Evolutionary conservation across 2,797 vertebrate genomes (phyloP), one percentile per base, ranked within the genome.

Genomic region (Pogonophryne albipinna): DNA sequence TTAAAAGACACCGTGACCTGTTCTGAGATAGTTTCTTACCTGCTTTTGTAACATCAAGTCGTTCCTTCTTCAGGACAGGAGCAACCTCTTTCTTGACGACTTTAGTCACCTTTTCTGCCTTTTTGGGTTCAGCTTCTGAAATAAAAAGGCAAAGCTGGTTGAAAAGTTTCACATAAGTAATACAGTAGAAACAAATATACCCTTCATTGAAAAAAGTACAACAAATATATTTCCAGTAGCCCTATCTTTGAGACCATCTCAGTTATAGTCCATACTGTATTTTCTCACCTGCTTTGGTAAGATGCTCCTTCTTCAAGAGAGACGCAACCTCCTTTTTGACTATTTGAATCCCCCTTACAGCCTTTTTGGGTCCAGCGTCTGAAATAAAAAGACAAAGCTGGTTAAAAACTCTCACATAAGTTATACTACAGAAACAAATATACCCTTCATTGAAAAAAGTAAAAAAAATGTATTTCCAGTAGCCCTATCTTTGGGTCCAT

Each of bases 261-360:
- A 7, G 19, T 38, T n/a, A 8, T 49, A 23, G 23, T 45, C 47
- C 23, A 23, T 14, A n/a, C 31, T 58, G n/a, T 4, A 20, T 65
- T 50, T 23, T 34, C 87, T 80, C 62, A 92, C 90, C 89, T 79
- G 76, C 44, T 90, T 88, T 86, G 34, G 89, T 92, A 27, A 88
- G 75, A 52, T 88, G 85, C 60, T 86, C 87, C 72, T 72, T 91
- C 57, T 77, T 89, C 56, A 85, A 74, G 20, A 90, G 6, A 12
- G 88, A 70, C 0, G 58, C 59, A 17, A 74, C 31, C 15, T 74
- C 61, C 46, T 63, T 86, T 57, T 82, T 85, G 8, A 72, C 61
- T 2, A 70, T 49, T 82, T 53, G 66, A 19, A 89, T 61, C 55
- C 19, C 73, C 19, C 38, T 83, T 16, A 23, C 46, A 67, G 63